Percentiles rank a stretch among this genome's conserved stretches.
Conservation (phyloP, 2,797 vertebrate genomes). For the Sebastes oblongus region DNA sequence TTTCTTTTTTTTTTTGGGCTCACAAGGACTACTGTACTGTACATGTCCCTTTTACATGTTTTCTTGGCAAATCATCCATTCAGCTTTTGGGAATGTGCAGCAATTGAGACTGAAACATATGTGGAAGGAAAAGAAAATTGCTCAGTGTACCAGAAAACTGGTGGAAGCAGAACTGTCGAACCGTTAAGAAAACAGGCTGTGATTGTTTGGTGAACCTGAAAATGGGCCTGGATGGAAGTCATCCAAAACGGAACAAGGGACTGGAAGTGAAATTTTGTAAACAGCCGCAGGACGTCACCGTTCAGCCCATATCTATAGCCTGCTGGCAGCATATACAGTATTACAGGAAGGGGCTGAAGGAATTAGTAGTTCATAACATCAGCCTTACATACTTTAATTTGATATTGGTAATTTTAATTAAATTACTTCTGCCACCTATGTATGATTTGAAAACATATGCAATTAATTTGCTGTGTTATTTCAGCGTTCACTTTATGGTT, state of each 20-base stretch:
- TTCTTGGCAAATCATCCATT: neutral
- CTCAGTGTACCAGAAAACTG: slow-evolving; percentile 44
- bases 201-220: slow-evolving; percentile 35
- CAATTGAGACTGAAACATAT: slow-evolving; percentile 36
- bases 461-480: neutral
- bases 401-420: neutral
- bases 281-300: neutral
- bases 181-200: slow-evolving; percentile 13
- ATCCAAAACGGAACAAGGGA: slow-evolving; percentile 19
- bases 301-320: neutral
- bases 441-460: neutral
- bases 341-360: neutral
- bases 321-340: neutral
- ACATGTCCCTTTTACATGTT: neutral
- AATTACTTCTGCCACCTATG: neutral
- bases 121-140: neutral
- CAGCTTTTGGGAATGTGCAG: neutral
- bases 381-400: neutral
- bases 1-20: neutral
- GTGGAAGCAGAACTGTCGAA: slow-evolving; percentile 7
- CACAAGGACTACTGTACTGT: neutral
- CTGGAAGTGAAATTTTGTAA: neutral
- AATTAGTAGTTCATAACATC: neutral
- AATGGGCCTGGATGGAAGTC: slow-evolving; percentile 33
- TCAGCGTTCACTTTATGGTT: neutral